These are phyloP conservation scores for Drosophila nigritarsus DNA, from an alignment of 2,888 invertebrate species.

Conservation along the genomic window DNA sequence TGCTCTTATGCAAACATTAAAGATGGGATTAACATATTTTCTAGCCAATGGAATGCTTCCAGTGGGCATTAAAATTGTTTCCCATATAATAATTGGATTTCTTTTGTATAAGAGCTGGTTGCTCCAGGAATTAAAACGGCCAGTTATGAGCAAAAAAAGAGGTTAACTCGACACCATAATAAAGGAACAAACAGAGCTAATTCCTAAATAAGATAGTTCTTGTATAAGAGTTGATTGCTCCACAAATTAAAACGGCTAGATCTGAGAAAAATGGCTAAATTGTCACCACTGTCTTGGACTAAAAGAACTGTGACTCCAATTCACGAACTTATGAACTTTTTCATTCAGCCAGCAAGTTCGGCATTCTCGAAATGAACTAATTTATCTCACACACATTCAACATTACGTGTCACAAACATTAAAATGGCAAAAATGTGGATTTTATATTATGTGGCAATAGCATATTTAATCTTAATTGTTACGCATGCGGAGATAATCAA, in stretches of 20 bases:
- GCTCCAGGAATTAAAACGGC: background rate
- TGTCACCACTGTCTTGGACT: background rate
- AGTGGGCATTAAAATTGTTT: too few species aligned
- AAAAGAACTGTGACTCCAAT: background rate
- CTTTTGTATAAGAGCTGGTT: background rate
- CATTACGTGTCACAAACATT: slow-evolving; percentile 53
- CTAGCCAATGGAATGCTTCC: background rate
- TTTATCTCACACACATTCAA: slow-evolving; percentile 26
- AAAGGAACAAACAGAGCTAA: too few species aligned
- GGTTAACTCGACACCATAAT: too few species aligned
- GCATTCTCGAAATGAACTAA: slow-evolving; percentile 29
- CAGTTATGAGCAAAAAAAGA: background rate
- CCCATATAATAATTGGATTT: background rate
- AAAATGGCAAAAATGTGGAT: slow-evolving; percentile 40
- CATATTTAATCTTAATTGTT: slow-evolving; percentile 45
- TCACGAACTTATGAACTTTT: slow-evolving; percentile 6
- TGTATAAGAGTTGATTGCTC: background rate
- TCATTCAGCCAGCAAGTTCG: background rate
- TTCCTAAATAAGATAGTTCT: too few species aligned
- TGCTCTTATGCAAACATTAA: background rate
- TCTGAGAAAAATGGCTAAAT: background rate
- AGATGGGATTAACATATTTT: background rate
- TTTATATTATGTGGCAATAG: slow-evolving; percentile 24
- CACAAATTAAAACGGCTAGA: background rate
- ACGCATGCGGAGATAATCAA: slow-evolving; percentile 88